Evolutionary conservation across 2,797 vertebrate genomes (phyloP).

Genomic region (Tapirus indicus): DNA sequence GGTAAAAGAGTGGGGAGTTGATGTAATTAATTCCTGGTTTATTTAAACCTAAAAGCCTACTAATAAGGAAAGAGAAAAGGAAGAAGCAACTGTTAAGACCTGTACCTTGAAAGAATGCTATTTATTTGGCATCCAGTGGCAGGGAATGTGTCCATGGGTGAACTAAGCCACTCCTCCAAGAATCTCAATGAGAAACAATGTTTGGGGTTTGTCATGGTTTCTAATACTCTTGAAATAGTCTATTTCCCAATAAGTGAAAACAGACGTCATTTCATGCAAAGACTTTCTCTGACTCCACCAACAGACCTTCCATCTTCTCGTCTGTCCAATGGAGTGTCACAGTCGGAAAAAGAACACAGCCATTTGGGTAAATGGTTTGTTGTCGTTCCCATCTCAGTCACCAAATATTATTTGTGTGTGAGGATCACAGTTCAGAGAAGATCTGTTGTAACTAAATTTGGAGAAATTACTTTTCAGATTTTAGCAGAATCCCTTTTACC

Average conservation of each 20-base stretch:
- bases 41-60: not conserved
- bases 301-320: not conserved
- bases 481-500: not conserved
- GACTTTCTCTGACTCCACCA: not conserved
- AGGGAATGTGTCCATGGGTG: not conserved
- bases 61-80: not conserved
- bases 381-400: not conserved
- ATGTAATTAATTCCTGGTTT: not conserved
- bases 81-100: not conserved
- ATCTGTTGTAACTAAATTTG: not conserved
- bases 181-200: not conserved
- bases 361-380: not conserved
- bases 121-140: not conserved
- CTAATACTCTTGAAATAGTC: slow-evolving; percentile 24
- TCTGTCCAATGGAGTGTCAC: not conserved
- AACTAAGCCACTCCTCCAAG: not conserved
- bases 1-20: not conserved
- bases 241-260: not conserved
- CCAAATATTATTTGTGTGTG: not conserved
- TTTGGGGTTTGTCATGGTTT: slow-evolving; percentile 12
- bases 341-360: not conserved
- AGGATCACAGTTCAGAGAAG: not conserved
- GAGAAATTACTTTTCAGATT: not conserved
- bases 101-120: slow-evolving; percentile 30
- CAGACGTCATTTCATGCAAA: not conserved